Base-by-base conservation (phyloP, 2,113 vertebrate genomes). In the Atlantisia rogersi region DNA sequence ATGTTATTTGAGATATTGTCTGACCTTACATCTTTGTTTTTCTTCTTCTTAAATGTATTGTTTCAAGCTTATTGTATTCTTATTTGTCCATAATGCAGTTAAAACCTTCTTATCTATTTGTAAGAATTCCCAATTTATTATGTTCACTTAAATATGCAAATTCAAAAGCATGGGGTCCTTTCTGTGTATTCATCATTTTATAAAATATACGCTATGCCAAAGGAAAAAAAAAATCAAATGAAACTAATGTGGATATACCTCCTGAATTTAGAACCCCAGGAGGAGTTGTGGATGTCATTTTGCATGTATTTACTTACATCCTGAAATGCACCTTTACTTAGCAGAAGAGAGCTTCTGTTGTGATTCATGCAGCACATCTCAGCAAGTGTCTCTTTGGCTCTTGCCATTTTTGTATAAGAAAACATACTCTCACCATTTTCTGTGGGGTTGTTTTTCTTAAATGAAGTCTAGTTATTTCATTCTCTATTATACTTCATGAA, bases 1-100 rank as follows among this genome's bases (percentile, higher is more conserved):
- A 98, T 98, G 98, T 98, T 98, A 97, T 98, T 98, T 97, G 98
- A 98, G 98, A 98, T 98, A 98, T 94, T 97, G 98, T 98, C 98
- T 98, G 98, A 99, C 99, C 98, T 98, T 96, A 97, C 97, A 93
- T 96, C 98, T 97, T 98, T 98, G 98, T 98, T 98, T 99, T 98
- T 95, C 97, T 96, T 93, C 96, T 92, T 97, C 97, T 98, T 98
- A 98, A 98, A 98, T 97, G 97, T 97, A 98, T 98, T 98, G 97
- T 98, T 98, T 97, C 96, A 96, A 97, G 97, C 97, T 97, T 95
- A 98, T 97, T 97, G 96, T 98, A 97, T 98, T 96, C 97, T 97
- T 98, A 98, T 98, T 98, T 97, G 97, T 97, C 96, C 92, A 86
- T 96, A 97, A 98, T 97, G 97, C 97, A 97, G 95, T 97, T 98